Evolutionary conservation across 2,113 vertebrate genomes (phyloP), one percentile per base, ranked within the genome.

Genomic region (Chiloscyllium plagiosum): DNA sequence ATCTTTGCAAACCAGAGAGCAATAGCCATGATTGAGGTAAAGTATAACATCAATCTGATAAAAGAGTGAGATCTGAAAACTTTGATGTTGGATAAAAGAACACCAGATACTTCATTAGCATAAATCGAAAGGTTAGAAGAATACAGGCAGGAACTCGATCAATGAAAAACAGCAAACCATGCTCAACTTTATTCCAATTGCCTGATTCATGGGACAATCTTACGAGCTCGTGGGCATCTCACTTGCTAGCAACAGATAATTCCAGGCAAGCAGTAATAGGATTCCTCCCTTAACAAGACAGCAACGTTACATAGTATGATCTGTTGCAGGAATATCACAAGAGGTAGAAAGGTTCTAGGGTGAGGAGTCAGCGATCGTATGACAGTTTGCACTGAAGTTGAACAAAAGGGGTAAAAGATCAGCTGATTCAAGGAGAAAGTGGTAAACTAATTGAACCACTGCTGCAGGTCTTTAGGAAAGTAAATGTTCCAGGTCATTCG

Each of bases 21-120:
- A 80, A 86, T 56, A 4, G 87, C 29, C 87, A 92, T 33, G 29
- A 92, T 65, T 92, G 52, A n/a, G 19, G 26, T 29, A 92, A 92
- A 33, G 56, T 56, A 33, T 92, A 92, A 56, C 56, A 65, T 65
- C 56, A 20, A 29, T 65, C 29, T 65, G 29, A 92, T 65, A n/a
- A 1, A 33, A n/a, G 87, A 56, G 50, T 26, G 29, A 65, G 56
- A 92, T 92, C 19, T n/a, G 24, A 92, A 92, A n/a, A n/a, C 52
- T 92, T 92, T 92, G 56, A 92, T 61, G 56, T n/a, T 17, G 33
- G 52, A 92, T 92, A 83, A 42, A 83, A 83, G 37, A 61, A 89
- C 10, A 65, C 87, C 52, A 92, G 65, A 29, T n/a, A 33, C 15
- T n/a, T 65, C 3, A 17, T 92, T 65, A 61, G 29, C 87, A 92